These are phyloP conservation scores for Mythimna vitellina DNA, from an alignment of 2,888 invertebrate species.

Conservation along the genomic window DNA sequence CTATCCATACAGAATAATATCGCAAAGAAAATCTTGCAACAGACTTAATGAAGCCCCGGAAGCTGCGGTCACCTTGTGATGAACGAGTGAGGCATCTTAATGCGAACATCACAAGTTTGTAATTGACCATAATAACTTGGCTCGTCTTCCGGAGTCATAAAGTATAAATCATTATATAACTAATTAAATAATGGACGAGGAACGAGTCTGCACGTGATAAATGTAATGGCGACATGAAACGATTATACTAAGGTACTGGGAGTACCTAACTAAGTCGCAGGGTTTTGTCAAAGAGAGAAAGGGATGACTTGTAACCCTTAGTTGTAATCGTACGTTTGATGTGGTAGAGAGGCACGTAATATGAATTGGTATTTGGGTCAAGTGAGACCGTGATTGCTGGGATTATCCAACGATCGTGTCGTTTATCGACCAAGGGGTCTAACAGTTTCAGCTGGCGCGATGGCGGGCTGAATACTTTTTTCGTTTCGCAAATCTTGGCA, in stretches of 20 bases:
- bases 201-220: conserved; percentile 39
- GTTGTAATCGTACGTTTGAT: conserved; percentile 45
- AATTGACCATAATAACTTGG: conserved; percentile 58
- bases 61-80: conserved; percentile 51
- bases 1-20: conserved; percentile 26
- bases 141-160: conserved; percentile 55
- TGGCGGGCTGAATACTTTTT: conserved; percentile 27
- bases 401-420: conserved; percentile 58
- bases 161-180: conserved; percentile 53
- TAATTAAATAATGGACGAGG: conserved; percentile 49
- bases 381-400: conserved; percentile 58
- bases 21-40: conserved; percentile 38
- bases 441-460: conserved; percentile 18
- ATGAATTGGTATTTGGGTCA: conserved; percentile 65
- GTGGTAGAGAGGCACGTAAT: conserved; percentile 48
- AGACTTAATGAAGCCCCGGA: conserved; percentile 42
- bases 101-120: conserved; percentile 57
- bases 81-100: conserved; percentile 60
- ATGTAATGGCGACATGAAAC: conserved; percentile 42
- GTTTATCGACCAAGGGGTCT: conserved; percentile 41
- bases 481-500: neutral
- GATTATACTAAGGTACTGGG: conserved; percentile 31
- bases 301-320: conserved; percentile 46
- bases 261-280: conserved; percentile 22
- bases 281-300: conserved; percentile 39